Evolutionary conservation across 2,797 vertebrate species (phyloP).

Genomic region (Sitta carolinensis): DNA sequence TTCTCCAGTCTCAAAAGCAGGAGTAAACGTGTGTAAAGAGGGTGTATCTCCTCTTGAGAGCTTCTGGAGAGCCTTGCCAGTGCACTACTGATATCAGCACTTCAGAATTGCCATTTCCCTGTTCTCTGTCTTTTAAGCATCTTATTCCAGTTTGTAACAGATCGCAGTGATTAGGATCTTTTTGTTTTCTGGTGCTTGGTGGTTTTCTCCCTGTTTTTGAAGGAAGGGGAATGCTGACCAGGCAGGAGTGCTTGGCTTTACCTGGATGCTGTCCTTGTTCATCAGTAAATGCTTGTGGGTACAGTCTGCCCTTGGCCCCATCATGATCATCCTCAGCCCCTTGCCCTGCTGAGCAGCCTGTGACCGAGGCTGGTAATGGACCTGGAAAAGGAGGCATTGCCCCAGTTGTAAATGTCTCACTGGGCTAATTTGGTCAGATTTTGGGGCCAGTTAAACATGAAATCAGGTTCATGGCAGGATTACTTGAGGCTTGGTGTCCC

Average conservation of each 20-base stretch:
- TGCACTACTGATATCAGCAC: rapidly evolving
- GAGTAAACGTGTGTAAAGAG: background rate
- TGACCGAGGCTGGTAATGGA: rapidly evolving
- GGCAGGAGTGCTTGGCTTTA: background rate
- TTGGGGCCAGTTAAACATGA: background rate
- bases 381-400: background rate
- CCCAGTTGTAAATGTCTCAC: background rate
- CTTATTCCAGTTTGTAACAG: background rate
- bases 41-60: background rate
- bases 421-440: background rate
- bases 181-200: background rate
- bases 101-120: background rate
- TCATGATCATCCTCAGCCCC: rapidly evolving
- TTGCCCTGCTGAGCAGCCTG: rapidly evolving
- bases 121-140: background rate
- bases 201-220: background rate
- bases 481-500: background rate
- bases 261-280: background rate
- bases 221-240: background rate
- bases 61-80: background rate
- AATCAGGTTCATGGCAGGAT: background rate
- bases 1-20: background rate
- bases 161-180: rapidly evolving
- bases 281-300: rapidly evolving
- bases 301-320: background rate